Evolutionary conservation across 2,797 vertebrate species (phyloP), one percentile per base, ranked within the genome.

Genomic region (Emydoidea blandingii): DNA sequence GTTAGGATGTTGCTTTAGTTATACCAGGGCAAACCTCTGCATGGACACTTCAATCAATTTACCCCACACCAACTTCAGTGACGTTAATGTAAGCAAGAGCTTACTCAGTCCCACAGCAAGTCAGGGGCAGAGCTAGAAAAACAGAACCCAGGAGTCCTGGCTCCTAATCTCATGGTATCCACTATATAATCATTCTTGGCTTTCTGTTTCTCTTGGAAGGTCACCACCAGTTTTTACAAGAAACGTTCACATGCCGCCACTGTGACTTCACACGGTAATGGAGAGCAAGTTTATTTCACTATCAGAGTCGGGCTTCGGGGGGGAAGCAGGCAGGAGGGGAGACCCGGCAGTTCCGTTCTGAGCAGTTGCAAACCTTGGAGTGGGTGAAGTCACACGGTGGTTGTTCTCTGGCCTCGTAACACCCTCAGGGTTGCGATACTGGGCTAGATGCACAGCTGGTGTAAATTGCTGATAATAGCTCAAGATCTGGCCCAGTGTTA

Each of bases 391-490:
- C 50, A 52, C 18, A 11, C 11, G 5, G 34, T 80, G 10, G 6
- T 23, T 25, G 49, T n/a, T 78, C 74, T 29, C 27, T 8, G 27
- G 79, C 76, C 59, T 59, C 9, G 12, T 47, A 4, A 47, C 76
- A 3, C 59, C 0, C 4, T 56, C 12, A 15, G 23, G 57, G 72
- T 18, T 0, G 34, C 0, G 16, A 47, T 16, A 37, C 1, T 12
- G 27, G 85, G 85, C 88, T 91, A 89, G 95, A 92, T 86, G 87
- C 96, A 87, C 95, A 41, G 84, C 54, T 88, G 92, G 81, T 91
- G 86, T 94, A 85, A 89, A 87, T 52, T 87, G 89, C 83, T 95
- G 93, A 95, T 95, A 87, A 65, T 49, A 91, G 79, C 87, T 8
- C 89, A 59, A 3, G 83, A 87, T 92, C 91, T 92, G 79, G 50